These are phyloP conservation scores for Leptura quadrifasciata DNA, from an alignment of 2,888 invertebrate species.

Conservation along the genomic window DNA sequence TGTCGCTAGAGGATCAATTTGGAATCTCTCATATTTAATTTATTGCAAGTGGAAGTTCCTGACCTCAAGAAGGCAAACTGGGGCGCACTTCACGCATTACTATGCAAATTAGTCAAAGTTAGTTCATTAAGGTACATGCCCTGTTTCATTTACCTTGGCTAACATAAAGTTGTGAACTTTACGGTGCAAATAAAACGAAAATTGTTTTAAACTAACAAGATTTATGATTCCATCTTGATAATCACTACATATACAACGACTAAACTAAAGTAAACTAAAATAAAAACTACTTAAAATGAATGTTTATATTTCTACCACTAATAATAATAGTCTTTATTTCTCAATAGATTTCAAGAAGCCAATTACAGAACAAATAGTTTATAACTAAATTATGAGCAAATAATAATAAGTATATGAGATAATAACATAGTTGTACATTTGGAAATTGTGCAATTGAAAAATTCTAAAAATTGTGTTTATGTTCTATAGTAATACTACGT, in stretches of 20 bases:
- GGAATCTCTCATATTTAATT: constrained; percentile 38
- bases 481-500: too few species aligned
- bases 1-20: constrained; percentile 7
- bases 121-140: constrained; percentile 31
- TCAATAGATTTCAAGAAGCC: too few species aligned
- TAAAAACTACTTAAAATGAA: background rate
- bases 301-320: background rate
- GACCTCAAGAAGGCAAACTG: constrained; percentile 31
- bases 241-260: background rate
- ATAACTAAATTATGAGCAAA: too few species aligned
- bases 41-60: constrained; percentile 31
- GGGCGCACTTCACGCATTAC: constrained; percentile 26
- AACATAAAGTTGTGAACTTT: constrained; percentile 24
- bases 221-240: constrained; percentile 14
- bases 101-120: constrained; percentile 40
- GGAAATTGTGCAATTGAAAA: too few species aligned
- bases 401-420: too few species aligned
- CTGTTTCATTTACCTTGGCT: constrained; percentile 21
- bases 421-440: too few species aligned
- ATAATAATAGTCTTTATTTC: too few species aligned
- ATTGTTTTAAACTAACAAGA: constrained; percentile 32
- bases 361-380: too few species aligned
- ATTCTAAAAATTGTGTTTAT: too few species aligned
- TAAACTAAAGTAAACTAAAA: background rate
- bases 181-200: constrained; percentile 29